Evolutionary conservation across 1,140 invertebrate genomes (phyloP), one percentile per base, ranked within the genome.

Genomic region (Bathynomus jamesi): DNA sequence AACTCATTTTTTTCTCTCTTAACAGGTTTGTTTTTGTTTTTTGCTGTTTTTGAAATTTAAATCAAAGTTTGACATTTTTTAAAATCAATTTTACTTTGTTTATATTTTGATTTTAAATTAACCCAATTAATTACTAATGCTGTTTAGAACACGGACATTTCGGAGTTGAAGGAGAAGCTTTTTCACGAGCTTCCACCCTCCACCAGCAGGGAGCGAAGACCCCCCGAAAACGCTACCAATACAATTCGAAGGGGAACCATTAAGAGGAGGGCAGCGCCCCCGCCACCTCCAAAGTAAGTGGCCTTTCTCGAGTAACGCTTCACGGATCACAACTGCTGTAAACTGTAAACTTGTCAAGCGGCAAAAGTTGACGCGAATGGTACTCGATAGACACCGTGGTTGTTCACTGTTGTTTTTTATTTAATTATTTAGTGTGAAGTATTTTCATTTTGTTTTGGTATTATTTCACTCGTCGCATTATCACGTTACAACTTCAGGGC

Each of bases 91-190:
- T 62, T 21, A 11, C 17, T 62, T 21, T 62, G 17, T 21, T 21
- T 62, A 62, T 62, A 62, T 62, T 21, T 62, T 62, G 17, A 8
- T 62, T 21, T 62, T 7, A 7, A 40, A 17, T 40, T 7, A 17
- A 40, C 17, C 32, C 17, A 17, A 40, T 17, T 40, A 40, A 40
- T 40, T 40, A 8, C 7, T 7, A 8, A 8, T 40, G 32, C 17
- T 40, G 32, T 40, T 40, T 40, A 77, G 75, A 77, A 77, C 72
- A 71, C 72, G n/a, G 75, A 77, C 67, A 77, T 77, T 46, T 71
- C 70, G 4, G 71, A 77, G 67, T 70, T 77, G 46, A 77, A 77
- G 67, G 75, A 77, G 27, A 71, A 77, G 63, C 64, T 77, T 28
- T 74, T 74, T 60, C 71, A 73, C 31, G 75, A 77, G 65, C 63